These are phyloP conservation scores for Gopherus evgoodei DNA, from an alignment of 2,113 vertebrate genomes.

Conservation along the genomic window DNA sequence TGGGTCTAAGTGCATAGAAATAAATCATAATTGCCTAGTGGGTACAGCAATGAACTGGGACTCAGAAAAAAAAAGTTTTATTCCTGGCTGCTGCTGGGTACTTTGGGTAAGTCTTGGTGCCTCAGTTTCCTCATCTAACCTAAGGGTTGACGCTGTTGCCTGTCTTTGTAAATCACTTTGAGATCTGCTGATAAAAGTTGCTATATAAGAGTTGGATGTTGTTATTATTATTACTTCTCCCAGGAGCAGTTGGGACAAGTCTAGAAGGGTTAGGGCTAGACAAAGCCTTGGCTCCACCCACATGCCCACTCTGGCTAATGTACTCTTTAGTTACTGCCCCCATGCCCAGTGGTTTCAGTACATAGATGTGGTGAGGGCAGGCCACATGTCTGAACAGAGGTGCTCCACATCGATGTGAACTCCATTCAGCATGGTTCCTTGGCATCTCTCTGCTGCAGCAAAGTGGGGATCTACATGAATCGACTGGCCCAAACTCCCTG, in stretches of 20 bases:
- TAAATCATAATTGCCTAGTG: accelerated
- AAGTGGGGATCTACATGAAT: neutral
- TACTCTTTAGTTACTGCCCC: neutral
- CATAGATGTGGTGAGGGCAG: neutral
- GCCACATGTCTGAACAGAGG: neutral
- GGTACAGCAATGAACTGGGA: neutral
- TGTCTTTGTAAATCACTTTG: neutral
- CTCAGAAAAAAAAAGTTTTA: neutral
- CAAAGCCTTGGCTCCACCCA: neutral
- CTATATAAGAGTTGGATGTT: neutral
- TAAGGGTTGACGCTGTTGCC: neutral
- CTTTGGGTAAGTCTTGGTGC: neutral
- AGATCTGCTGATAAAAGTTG: neutral
- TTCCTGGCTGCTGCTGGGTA: neutral
- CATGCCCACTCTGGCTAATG: neutral
- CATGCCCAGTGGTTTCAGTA: neutral
- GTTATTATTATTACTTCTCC: neutral
- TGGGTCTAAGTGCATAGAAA: neutral
- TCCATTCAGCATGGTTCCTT: neutral
- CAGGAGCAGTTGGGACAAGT: neutral
- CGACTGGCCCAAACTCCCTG: neutral
- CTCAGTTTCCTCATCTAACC: neutral
- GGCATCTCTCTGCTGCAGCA: neutral
- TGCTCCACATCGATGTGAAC: neutral
- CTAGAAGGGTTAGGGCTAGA: neutral